Percentiles rank a stretch among this genome's conserved stretches.
phyloP scores from a whole-genome alignment of 2,888 invertebrate species.

The Nephrotoma guestfalica region DNA sequence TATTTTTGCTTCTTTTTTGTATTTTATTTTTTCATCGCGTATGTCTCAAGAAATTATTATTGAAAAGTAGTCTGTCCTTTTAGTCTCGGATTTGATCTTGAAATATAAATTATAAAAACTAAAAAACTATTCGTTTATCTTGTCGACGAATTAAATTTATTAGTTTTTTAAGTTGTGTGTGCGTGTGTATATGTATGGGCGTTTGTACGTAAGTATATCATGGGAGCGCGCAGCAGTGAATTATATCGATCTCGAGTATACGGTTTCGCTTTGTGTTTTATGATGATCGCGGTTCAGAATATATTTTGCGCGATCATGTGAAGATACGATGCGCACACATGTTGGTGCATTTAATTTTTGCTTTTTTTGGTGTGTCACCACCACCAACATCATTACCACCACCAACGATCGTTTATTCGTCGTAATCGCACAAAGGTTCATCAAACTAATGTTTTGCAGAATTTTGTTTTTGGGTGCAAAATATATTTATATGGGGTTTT shows the following conservation, averaged over 20 bases:
- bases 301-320: not conserved
- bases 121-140: not conserved
- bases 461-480: not conserved
- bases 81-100: conserved; percentile 2
- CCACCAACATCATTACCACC: not conserved
- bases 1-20: not conserved
- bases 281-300: not conserved
- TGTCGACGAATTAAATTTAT: conserved; percentile 1
- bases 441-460: not conserved
- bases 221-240: not conserved
- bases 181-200: not conserved
- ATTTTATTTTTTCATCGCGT: not conserved
- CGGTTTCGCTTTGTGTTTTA: not conserved
- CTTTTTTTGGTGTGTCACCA: not conserved
- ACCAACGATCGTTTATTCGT: not conserved
- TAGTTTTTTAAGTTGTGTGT: not conserved
- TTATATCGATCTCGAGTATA: not conserved
- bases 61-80: conserved; percentile 3
- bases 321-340: not conserved
- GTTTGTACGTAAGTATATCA: not conserved
- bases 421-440: not conserved
- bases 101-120: not conserved
- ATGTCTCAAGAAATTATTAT: not conserved
- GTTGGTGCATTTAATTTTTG: not conserved
- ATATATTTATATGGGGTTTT: not conserved